Conservation (phyloP, 2,888 invertebrate genomes). For the Apotomis turbidana region DNA sequence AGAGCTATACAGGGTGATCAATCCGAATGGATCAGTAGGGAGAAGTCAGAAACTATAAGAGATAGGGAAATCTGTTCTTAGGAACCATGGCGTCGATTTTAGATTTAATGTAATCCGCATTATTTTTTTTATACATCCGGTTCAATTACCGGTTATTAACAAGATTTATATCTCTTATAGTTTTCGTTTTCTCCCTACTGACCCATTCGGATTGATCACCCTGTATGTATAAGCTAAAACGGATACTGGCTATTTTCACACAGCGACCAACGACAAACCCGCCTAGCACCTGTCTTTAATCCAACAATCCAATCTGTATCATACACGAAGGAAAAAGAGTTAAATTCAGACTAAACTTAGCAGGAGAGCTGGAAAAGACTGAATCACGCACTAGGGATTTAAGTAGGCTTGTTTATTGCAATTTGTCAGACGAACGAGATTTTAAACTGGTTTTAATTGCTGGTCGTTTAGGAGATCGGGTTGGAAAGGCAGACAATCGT, state of each 20-base stretch:
- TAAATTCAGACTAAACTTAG: background rate
- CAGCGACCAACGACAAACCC: constrained; percentile 34
- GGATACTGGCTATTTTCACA: constrained; percentile 32
- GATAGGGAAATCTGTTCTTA: too few relatives aligned
- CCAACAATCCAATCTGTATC: background rate
- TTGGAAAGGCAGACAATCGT: constrained; percentile 13
- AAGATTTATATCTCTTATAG: too few relatives aligned
- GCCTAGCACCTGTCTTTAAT: constrained; percentile 26
- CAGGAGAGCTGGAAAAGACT: constrained; percentile 48
- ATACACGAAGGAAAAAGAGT: background rate
- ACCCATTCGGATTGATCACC: too few relatives aligned
- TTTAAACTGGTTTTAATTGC: constrained; percentile 70
- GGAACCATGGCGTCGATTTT: too few relatives aligned
- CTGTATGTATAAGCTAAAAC: background rate
- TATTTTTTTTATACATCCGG: too few relatives aligned
- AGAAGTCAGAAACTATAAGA: too few relatives aligned
- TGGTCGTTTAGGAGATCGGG: constrained; percentile 53
- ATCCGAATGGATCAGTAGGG: too few relatives aligned
- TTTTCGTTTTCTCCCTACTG: too few relatives aligned
- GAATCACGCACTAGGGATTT: constrained; percentile 57
- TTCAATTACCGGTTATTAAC: too few relatives aligned
- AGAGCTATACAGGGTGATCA: background rate
- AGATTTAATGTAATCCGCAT: too few relatives aligned
- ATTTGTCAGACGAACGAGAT: constrained; percentile 66
- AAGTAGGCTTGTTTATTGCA: constrained; percentile 66